Evolutionary conservation across 2,797 vertebrate genomes (phyloP).

Genomic region (Carduelis carduelis): DNA sequence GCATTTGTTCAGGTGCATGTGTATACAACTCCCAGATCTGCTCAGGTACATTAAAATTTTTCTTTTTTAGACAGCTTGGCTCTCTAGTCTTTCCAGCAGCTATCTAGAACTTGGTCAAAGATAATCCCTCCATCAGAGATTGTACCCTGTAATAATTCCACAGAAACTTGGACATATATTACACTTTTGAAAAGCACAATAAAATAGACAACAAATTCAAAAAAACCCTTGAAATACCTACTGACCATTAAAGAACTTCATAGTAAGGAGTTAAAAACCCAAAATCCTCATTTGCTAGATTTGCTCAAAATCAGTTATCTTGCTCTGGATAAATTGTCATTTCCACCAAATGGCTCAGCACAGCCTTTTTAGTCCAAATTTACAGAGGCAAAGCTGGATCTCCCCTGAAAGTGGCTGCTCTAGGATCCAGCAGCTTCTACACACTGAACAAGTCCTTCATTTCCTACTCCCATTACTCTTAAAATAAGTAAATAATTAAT

Average conservation of each 20-base stretch:
- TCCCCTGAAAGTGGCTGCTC: not conserved
- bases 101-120: not conserved
- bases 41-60: not conserved
- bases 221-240: rapidly evolving
- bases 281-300: not conserved
- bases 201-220: not conserved
- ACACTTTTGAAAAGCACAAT: not conserved
- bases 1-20: not conserved
- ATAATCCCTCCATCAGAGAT: not conserved
- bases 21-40: not conserved
- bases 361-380: not conserved
- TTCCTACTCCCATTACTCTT: not conserved
- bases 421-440: not conserved
- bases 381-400: not conserved
- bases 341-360: not conserved
- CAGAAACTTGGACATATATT: not conserved
- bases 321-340: not conserved
- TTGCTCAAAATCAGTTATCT: not conserved
- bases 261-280: not conserved
- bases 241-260: not conserved
- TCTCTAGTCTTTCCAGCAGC: not conserved
- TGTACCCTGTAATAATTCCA: not conserved
- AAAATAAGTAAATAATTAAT: not conserved
- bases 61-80: not conserved
- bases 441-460: not conserved